These are phyloP conservation scores for Lampris megalopsis DNA, from an alignment of 2,113 vertebrate genomes.

Conservation along the genomic window DNA sequence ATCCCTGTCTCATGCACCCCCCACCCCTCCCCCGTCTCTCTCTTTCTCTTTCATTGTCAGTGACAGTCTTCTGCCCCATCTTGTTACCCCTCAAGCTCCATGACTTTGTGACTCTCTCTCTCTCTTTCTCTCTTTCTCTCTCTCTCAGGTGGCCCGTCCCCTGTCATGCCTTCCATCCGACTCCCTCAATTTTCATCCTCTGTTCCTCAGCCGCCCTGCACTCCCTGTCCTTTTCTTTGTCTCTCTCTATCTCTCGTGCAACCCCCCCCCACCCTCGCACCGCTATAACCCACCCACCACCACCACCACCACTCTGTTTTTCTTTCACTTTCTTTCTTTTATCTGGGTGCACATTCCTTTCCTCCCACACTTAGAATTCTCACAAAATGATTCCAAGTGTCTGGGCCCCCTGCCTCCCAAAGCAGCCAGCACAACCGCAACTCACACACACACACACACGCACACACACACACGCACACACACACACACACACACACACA, in stretches of 20 bases:
- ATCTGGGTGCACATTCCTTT: constrained; percentile 85
- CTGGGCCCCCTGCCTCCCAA: constrained; percentile 80
- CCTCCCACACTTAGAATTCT: constrained; percentile 85
- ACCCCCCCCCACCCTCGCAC: too few species aligned
- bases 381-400: constrained; percentile 87
- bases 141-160: constrained; percentile 69
- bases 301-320: constrained; percentile 80
- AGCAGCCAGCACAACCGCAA: constrained; percentile 66
- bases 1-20: constrained; percentile 62
- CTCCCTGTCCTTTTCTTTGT: constrained; percentile 68
- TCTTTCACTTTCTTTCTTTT: constrained; percentile 84
- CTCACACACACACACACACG: constrained; percentile 38
- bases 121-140: constrained; percentile 13
- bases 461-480: constrained; percentile 20
- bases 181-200: constrained; percentile 53
- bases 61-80: constrained; percentile 24
- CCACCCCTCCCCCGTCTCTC: constrained; percentile 15
- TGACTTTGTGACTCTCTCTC: not conserved
- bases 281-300: constrained; percentile 55
- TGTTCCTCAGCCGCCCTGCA: constrained; percentile 7
- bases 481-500: constrained; percentile 40
- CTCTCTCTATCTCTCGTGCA: constrained; percentile 64
- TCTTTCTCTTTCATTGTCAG: not conserved
- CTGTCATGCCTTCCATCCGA: constrained; percentile 41
- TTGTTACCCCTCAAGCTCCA: constrained; percentile 29